Evolutionary conservation across 2,888 invertebrate species (phyloP), one percentile per base, ranked within the genome.

Genomic region (Eretmocerus hayati): DNA sequence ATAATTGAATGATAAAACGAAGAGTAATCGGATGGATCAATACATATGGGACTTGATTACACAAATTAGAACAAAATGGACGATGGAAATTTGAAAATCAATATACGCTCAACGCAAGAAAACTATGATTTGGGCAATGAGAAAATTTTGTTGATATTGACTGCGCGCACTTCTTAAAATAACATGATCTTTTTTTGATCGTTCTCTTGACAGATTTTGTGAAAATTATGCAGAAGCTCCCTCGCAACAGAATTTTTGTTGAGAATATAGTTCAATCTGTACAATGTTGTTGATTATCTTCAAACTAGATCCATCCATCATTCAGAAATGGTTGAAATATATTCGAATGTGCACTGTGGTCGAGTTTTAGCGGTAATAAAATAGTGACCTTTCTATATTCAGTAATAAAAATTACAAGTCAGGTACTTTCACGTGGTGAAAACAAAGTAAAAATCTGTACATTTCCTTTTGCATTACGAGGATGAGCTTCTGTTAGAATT

Each of bases 291-390:
- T n/a, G n/a, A n/a, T n/a, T n/a, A n/a, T n/a, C n/a, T n/a, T n/a
- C n/a, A n/a, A n/a, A n/a, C n/a, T n/a, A n/a, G n/a, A n/a, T n/a
- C n/a, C n/a, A n/a, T n/a, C n/a, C n/a, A n/a, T n/a, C n/a, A n/a
- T n/a, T n/a, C n/a, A n/a, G n/a, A n/a, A n/a, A n/a, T n/a, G n/a
- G n/a, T n/a, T n/a, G n/a, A n/a, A n/a, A n/a, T n/a, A n/a, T n/a
- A n/a, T n/a, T n/a, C n/a, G n/a, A n/a, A n/a, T n/a, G n/a, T n/a
- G n/a, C n/a, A n/a, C n/a, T n/a, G n/a, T n/a, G n/a, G n/a, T n/a
- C n/a, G n/a, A n/a, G n/a, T n/a, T n/a, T n/a, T n/a, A n/a, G n/a
- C 59, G 58, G 58, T 65, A 65, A 58, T 64, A 65, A 65, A 65
- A 65, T 65, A 65, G 62, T 61, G 56, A 61, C 59, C 57, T 62